Evolutionary conservation across 2,888 invertebrate species (phyloP), one percentile per base, ranked within the genome.

Genomic region (Pachymerium ferrugineum): DNA sequence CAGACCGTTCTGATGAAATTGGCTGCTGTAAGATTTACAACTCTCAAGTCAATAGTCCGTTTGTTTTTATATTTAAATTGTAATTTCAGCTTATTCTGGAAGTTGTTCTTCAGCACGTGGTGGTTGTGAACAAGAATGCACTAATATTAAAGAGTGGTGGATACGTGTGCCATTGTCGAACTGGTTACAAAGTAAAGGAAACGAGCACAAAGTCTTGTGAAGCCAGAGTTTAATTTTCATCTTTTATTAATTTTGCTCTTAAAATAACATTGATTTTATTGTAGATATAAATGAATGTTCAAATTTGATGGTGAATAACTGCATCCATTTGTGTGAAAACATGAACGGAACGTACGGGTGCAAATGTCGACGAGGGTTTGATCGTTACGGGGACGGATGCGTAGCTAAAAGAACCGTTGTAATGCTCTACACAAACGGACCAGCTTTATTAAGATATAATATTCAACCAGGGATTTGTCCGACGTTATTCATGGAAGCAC

Each of bases 261-360:
- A 16, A 10, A n/a, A 30, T 54, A 16, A 35, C 14, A 35, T 35
- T 35, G 35, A 8, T 74, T 30, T 35, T 74, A 62, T 1, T 73
- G 54, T 75, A 82, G 97, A 97, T 82, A 87, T 96, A 16, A 90
- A 97, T 83, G 97, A 97, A 83, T 97, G 97, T 81, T 85, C 86
- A 0, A 93, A 94, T 83, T n/a, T 75, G 28, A 29, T 69, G 16
- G 35, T 70, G 19, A 76, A 85, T 78, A 90, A 91, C 76, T 99
- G 99, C 84, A 94, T 97, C 0, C 99, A 99, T 80, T 85, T 91
- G 38, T 99, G 99, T 81, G 87, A 87, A 73, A 99, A 99, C 82
- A 83, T 94, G 70, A 96, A 97, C 80, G 98, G 97, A 30, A 89
- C 90, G 0, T 93, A 89, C 80, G 88, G 89, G 74, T 99, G 99